These are phyloP conservation scores for Xestia sexstrigata DNA, from an alignment of 2,888 invertebrate genomes.

Conservation along the genomic window DNA sequence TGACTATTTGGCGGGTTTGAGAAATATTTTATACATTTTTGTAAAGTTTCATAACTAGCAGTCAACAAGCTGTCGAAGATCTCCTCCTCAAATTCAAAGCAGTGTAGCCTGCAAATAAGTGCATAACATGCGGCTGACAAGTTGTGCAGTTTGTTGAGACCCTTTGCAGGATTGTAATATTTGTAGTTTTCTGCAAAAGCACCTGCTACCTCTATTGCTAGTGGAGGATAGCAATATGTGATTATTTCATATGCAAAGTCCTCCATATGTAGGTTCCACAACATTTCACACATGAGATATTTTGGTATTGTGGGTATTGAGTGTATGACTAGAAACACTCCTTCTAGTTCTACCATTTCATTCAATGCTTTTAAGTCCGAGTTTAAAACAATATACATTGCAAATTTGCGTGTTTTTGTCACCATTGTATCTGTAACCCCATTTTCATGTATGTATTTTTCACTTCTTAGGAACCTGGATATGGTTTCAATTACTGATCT, in stretches of 20 bases:
- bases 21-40: conserved; percentile 80
- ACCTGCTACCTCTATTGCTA: conserved; percentile 80
- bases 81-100: conserved; percentile 73
- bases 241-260: conserved; percentile 81
- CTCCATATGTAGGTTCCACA: conserved; percentile 83
- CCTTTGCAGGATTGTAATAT: conserved; percentile 78
- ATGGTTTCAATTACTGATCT: conserved; percentile 74
- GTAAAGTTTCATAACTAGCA: conserved; percentile 73
- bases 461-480: conserved; percentile 75
- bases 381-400: conserved; percentile 83
- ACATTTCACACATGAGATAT: conserved; percentile 83
- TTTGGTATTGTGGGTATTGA: conserved; percentile 82
- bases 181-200: conserved; percentile 81
- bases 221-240: conserved; percentile 76
- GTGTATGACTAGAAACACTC: conserved; percentile 80
- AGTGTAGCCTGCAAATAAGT: conserved; percentile 79
- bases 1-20: conserved; percentile 79
- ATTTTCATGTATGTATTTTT: conserved; percentile 74
- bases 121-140: conserved; percentile 78
- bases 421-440: conserved; percentile 66
- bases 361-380: conserved; percentile 79
- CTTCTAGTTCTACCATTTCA: conserved; percentile 78
- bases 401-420: conserved; percentile 76
- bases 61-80: conserved; percentile 63
- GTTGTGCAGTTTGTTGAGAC: conserved; percentile 74